These are phyloP conservation scores for Ips nitidus DNA, from an alignment of 1,140 invertebrate species.

Conservation along the genomic window DNA sequence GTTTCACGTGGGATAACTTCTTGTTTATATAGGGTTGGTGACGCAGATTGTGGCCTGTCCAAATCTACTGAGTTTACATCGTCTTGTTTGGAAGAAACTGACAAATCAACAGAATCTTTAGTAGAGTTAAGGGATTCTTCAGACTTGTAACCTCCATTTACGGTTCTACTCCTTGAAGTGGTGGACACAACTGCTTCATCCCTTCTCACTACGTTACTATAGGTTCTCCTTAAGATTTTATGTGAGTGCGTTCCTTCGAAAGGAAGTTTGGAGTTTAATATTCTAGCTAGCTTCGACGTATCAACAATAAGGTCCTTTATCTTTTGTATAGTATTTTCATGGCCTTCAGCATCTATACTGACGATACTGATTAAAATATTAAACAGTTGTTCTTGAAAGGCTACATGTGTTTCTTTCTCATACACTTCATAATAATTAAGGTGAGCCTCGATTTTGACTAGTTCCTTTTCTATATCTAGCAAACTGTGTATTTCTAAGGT, in stretches of 20 bases:
- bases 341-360: slow-evolving; percentile 29
- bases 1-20: neutral
- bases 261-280: slow-evolving; percentile 33
- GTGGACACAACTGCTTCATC: slow-evolving; percentile 24
- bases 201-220: slow-evolving; percentile 7
- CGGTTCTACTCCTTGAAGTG: slow-evolving; percentile 9
- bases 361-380: slow-evolving; percentile 32
- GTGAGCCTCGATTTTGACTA: slow-evolving; percentile 33
- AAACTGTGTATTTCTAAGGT: slow-evolving; percentile 27
- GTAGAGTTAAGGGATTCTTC: slow-evolving; percentile 25
- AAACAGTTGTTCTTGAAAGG: slow-evolving; percentile 37
- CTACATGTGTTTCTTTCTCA: slow-evolving; percentile 36
- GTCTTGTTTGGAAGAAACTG: slow-evolving; percentile 1
- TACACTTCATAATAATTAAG: slow-evolving; percentile 34
- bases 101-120: slow-evolving; percentile 20
- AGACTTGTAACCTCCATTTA: slow-evolving; percentile 16
- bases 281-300: slow-evolving; percentile 27
- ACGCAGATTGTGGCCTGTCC: neutral
- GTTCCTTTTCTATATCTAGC: slow-evolving; percentile 33
- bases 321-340: slow-evolving; percentile 19
- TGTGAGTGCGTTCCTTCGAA: slow-evolving; percentile 6
- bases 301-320: slow-evolving; percentile 22
- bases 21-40: neutral
- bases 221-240: slow-evolving; percentile 8
- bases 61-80: neutral